A percentile compares a stretch with the other conserved stretches of the same genome.
These are phyloP conservation scores for Odontocolon sp. DNA, from an alignment of 2,888 invertebrate species.

Conservation along the genomic window DNA sequence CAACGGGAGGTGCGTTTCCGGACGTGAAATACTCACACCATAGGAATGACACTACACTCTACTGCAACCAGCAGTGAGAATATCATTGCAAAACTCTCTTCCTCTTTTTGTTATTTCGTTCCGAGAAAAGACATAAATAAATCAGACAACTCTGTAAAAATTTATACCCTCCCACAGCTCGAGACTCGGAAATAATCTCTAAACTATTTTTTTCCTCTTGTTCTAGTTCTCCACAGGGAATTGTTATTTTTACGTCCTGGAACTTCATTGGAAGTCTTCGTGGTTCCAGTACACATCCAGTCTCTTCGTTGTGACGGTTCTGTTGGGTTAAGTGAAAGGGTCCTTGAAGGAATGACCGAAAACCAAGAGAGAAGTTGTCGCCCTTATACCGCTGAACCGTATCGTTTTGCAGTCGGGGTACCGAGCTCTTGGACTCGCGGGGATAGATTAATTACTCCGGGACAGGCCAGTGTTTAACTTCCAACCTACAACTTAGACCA, in stretches of 20 bases:
- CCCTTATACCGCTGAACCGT: slow-evolving; percentile 3
- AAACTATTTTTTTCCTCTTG: background rate
- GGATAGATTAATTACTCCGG: slow-evolving; percentile 65
- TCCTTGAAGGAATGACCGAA: slow-evolving; percentile 18
- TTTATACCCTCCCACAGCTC: background rate
- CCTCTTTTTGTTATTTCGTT: background rate
- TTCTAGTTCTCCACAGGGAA: background rate
- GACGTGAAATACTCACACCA: background rate
- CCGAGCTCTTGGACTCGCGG: slow-evolving; percentile 44
- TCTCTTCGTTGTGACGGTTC: background rate
- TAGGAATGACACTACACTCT: background rate
- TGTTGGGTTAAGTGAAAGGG: slow-evolving; percentile 10
- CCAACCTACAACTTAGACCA: slow-evolving; percentile 59
- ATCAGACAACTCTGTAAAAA: background rate
- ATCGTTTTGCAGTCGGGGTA: slow-evolving; percentile 28
- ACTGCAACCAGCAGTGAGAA: slow-evolving; percentile 16
- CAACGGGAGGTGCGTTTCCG: too few species aligned
- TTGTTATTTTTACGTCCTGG: slow-evolving; percentile 22
- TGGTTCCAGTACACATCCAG: background rate
- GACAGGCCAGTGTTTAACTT: slow-evolving; percentile 64
- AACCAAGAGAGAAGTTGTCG: slow-evolving; percentile 4
- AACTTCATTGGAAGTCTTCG: slow-evolving; percentile 19
- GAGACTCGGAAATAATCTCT: background rate
- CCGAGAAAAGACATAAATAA: slow-evolving; percentile 1
- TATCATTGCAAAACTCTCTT: slow-evolving; percentile 30